These are phyloP conservation scores for Pipistrellus kuhlii DNA, from an alignment of 2,797 vertebrate species.

Conservation along the genomic window DNA sequence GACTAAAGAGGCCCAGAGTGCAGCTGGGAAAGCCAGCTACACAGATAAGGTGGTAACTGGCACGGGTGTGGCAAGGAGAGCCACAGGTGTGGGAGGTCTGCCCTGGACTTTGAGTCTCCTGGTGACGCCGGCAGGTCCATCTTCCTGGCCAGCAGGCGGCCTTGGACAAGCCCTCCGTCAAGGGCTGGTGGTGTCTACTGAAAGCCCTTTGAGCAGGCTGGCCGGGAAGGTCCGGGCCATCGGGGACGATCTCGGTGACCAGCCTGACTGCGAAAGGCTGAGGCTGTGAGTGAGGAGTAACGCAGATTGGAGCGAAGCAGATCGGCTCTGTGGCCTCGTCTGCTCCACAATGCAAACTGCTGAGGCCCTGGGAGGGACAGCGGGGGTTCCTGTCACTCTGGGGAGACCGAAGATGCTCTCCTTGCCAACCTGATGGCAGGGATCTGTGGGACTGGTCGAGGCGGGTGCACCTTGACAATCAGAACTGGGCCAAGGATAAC, in stretches of 20 bases:
- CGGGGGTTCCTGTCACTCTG: constrained; percentile 94
- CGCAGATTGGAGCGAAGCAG: constrained; percentile 95
- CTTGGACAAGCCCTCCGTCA: constrained; percentile 92
- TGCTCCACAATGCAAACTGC: constrained; percentile 93
- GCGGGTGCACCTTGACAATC: constrained; percentile 94
- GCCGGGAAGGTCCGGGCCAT: constrained; percentile 94
- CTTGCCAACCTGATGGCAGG: constrained; percentile 94
- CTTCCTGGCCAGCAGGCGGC: constrained; percentile 91
- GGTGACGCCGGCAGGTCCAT: constrained; percentile 93
- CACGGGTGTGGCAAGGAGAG: constrained; percentile 95
- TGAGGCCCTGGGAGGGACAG: constrained; percentile 93
- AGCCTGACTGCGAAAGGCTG: constrained; percentile 93
- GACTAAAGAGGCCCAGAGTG: background rate
- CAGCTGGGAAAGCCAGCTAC: background rate
- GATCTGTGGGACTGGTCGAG: constrained; percentile 95
- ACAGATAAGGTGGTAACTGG: constrained; percentile 87
- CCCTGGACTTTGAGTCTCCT: constrained; percentile 95
- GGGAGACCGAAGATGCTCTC: constrained; percentile 95
- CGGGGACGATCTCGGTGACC: constrained; percentile 93
- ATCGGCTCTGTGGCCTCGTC: constrained; percentile 93
- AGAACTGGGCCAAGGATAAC: constrained; percentile 94
- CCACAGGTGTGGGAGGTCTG: constrained; percentile 92
- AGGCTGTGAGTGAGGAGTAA: constrained; percentile 91
- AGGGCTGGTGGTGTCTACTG: constrained; percentile 94
- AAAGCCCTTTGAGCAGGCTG: constrained; percentile 94